Evolutionary conservation across 2,797 vertebrate genomes (phyloP).

Genomic region (Streptopelia turtur): DNA sequence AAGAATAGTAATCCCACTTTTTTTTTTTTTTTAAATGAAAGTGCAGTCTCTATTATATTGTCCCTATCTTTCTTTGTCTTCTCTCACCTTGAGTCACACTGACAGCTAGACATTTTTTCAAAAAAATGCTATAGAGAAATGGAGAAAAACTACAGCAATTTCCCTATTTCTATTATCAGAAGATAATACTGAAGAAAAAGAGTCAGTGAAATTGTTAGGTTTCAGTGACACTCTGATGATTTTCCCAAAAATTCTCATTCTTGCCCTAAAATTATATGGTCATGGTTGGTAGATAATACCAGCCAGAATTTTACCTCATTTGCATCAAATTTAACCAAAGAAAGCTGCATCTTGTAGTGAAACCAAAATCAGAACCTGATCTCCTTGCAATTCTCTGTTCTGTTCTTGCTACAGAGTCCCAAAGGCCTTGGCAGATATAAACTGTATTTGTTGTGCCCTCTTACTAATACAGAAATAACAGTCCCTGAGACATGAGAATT

Average conservation of each 20-base stretch:
- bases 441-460: not conserved
- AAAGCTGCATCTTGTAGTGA: not conserved
- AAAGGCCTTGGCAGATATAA: not conserved
- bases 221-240: not conserved
- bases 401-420: not conserved
- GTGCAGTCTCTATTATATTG: not conserved
- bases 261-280: not conserved
- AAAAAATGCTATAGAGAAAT: not conserved
- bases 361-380: not conserved
- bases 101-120: not conserved
- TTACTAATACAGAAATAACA: not conserved
- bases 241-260: not conserved
- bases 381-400: not conserved
- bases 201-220: not conserved
- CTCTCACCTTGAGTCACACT: not conserved
- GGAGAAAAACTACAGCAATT: not conserved
- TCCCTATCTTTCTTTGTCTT: not conserved
- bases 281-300: not conserved
- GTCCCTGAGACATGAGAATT: not conserved
- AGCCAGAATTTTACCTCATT: not conserved
- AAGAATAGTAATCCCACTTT: not conserved
- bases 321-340: not conserved
- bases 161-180: not conserved
- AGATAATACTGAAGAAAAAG: not conserved
- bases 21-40: not conserved